phyloP scores from a whole-genome alignment of 2,113 vertebrate genomes.

The Hippolais icterina region DNA sequence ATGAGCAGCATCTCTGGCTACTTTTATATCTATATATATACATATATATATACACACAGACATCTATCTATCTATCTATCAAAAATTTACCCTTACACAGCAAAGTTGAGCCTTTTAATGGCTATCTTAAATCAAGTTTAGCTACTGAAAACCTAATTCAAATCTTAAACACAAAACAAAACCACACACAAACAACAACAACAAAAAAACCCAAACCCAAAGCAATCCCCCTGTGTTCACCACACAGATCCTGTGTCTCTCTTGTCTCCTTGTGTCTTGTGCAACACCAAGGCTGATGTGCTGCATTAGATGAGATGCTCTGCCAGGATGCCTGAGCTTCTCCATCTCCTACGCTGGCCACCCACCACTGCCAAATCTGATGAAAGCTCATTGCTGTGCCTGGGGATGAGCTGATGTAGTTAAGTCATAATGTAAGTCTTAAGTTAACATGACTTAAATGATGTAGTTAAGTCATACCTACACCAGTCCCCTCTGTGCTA shows the following conservation, averaged over 20 bases:
- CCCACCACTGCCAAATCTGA: neutral
- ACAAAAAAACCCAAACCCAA: neutral
- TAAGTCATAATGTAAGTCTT: neutral
- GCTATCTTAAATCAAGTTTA: neutral
- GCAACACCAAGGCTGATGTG: neutral
- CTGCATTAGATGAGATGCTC: neutral
- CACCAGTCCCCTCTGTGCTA: neutral
- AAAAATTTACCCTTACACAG: neutral
- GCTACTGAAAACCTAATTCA: neutral
- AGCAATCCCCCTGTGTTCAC: neutral
- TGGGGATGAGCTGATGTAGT: neutral
- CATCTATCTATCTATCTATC: neutral
- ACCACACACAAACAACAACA: neutral
- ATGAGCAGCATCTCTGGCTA: neutral
- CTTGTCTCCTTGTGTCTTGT: neutral
- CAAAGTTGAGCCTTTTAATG: neutral
- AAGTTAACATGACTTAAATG: neutral
- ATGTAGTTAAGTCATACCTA: neutral
- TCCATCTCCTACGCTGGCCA: neutral
- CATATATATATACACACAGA: accelerated
- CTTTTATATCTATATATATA: neutral
- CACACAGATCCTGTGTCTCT: neutral
- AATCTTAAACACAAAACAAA: neutral
- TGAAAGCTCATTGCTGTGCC: neutral
- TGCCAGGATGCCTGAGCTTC: neutral